Base-by-base conservation (phyloP, 2,888 invertebrate genomes). In the Tiliacea citrago region DNA sequence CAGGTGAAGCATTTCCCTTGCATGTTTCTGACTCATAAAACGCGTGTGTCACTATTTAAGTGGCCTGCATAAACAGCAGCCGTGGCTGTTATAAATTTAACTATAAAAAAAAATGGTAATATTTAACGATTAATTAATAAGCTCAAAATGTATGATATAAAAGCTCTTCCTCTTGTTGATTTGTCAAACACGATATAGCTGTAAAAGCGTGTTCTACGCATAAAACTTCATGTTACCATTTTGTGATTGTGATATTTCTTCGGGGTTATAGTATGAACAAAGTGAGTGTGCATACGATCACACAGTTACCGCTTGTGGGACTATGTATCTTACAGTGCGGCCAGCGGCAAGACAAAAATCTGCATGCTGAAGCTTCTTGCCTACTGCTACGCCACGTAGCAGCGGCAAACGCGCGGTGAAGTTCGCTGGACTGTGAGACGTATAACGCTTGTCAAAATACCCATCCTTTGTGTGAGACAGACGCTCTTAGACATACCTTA, bases 11-110 rank as follows among this genome's bases (percentile, higher is more conserved):
- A 29, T 47, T 75, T 51, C n/a, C 77, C 7, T 53, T 29, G 60
- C 77, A 60, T 47, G 58, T n/a, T 51, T 35, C 8, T 29, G 4
- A 75, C 45, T 68, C 53, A 53, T 68, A 61, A 68, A 75, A 68
- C 12, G 47, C 29, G 8, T 60, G 45, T n/a, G 29, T 42, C n/a
- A 53, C 39, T 53, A 53, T 61, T 53, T 49, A 53, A 67, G 39
- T 77, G 13, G 29, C 8, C n/a, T 60, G n/a, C 51, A 18, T 60
- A n/a, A 58, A 35, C 24, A 76, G 21, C 35, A 16, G n/a, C 42
- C 49, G 42, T 42, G 42, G 47, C 29, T 42, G 13, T 62, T 55
- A 73, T 24, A 21, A 60, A 39, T 39, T 47, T 55, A 39, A 55
- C 10, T 73, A 21, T 16, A 16, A 9, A 5, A 35, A 16, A 16